Conservation (phyloP, 2,113 vertebrate species). For the Paramisgurnus dabryanus region DNA sequence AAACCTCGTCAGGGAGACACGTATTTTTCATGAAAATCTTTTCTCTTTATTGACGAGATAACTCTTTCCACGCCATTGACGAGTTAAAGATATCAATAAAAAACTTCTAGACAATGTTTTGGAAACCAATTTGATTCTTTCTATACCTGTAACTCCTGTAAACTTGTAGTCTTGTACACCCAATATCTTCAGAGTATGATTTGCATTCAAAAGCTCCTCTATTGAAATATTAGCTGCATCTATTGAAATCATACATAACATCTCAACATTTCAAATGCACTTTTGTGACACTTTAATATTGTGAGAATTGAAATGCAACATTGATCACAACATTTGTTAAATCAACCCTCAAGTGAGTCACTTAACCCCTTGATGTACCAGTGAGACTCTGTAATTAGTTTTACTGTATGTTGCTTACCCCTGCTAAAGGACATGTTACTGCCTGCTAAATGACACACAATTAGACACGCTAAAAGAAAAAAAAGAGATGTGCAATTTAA, state of each 20-base stretch:
- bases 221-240: not conserved
- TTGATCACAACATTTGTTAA: not conserved
- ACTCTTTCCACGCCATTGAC: too few relatives aligned
- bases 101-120: too few relatives aligned
- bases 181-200: too few relatives aligned
- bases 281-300: not conserved
- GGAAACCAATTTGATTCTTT: too few relatives aligned
- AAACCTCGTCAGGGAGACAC: too few relatives aligned
- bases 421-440: conserved; percentile 12
- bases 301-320: not conserved
- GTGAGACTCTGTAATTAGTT: conserved; percentile 17
- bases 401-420: conserved; percentile 1
- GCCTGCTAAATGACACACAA: conserved; percentile 22
- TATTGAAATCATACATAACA: not conserved
- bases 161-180: too few relatives aligned
- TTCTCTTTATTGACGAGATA: too few relatives aligned
- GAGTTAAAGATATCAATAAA: too few relatives aligned
- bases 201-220: not conserved
- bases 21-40: too few relatives aligned
- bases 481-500: not conserved
- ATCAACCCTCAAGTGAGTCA: not conserved
- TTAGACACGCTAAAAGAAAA: conserved; percentile 1
- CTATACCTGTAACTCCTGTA: too few relatives aligned
- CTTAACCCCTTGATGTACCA: conserved; percentile 20
- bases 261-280: too few relatives aligned